Evolutionary conservation across 1,140 invertebrate species (phyloP).

Genomic region (Bombus superbus): DNA sequence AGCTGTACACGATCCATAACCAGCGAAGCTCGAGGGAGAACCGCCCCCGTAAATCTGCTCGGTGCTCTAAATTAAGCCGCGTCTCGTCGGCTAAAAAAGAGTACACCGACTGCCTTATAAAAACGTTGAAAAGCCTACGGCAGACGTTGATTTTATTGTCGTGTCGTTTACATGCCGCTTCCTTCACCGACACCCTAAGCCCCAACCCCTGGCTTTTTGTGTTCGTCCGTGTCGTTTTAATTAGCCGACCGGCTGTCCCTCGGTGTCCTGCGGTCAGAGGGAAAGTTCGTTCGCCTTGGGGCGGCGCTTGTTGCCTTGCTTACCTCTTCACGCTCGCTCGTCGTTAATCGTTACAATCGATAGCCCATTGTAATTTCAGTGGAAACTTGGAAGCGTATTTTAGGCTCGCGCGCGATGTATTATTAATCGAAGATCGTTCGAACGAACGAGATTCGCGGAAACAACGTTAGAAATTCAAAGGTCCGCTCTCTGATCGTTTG

Average conservation of each 20-base stretch:
- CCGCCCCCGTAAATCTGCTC: constrained; percentile 53
- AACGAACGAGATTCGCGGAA: background rate
- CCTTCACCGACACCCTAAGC: background rate
- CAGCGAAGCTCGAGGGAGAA: constrained; percentile 29
- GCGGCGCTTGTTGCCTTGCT: background rate
- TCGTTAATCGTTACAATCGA: background rate
- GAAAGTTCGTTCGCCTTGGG: constrained; percentile 15
- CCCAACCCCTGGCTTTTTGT: too few species aligned
- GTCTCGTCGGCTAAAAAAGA: constrained; percentile 47
- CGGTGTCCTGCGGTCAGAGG: constrained; percentile 8
- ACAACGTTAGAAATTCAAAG: background rate
- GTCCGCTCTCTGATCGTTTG: too few species aligned
- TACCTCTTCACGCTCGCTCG: background rate
- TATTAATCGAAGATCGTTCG: background rate
- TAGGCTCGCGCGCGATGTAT: background rate
- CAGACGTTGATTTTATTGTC: constrained; percentile 58
- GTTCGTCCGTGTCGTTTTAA: constrained; percentile 17
- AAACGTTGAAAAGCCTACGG: constrained; percentile 46
- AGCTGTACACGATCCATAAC: constrained; percentile 65
- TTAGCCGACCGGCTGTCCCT: background rate
- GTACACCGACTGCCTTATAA: constrained; percentile 19
- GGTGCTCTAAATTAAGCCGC: constrained; percentile 61
- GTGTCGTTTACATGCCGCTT: constrained; percentile 4
- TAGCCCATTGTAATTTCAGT: background rate
- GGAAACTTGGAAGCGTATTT: background rate